Evolutionary conservation across 2,797 vertebrate species (phyloP), one percentile per base, ranked within the genome.

Genomic region (Hemibagrus guttatus): DNA sequence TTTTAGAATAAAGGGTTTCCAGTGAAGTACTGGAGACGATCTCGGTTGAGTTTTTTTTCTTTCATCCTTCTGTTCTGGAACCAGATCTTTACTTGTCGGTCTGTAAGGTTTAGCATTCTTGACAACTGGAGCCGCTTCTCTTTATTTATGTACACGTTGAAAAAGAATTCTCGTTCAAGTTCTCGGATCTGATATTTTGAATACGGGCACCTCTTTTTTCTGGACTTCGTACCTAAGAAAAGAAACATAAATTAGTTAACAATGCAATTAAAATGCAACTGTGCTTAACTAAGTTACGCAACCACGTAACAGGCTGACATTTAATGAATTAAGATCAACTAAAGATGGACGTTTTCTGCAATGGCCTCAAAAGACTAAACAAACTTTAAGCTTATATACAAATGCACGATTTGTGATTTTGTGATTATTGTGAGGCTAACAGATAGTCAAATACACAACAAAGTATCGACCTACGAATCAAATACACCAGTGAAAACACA

Each of bases 91-190:
- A 99, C 98, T 96, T 99, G 98, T 81, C 98, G 97, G 89, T 99
- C 98, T 91, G 98, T 97, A 89, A 99, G 97, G 91, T 97, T 98
- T 91, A 99, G 95, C 97, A 99, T 98, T 93, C 98, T 95, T 91
- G 98, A 98, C 91, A 99, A 94, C 90, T 99, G 98, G 61, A 99
- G 96, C 89, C 98, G 97, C 94, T 99, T 99, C 93, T 99, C 98
- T 95, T 99, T 99, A 96, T 99, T 99, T 94, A 99, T 99, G 93
- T 99, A 99, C 89, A 99, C 98, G 91, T 98, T 99, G 97, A 99
- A 99, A 97, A 99, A 99, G 96, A 99, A 99, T 94, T 99, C 98
- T 92, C 98, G 96, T 96, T 99, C 98, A 96, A 99, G 97, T 97
- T 99, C 98, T 94, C 98, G 97, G 92, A 99, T 99, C 95, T 99